Conservation (phyloP, 2,797 vertebrate species). For the Silurus lanzhouensis region DNA sequence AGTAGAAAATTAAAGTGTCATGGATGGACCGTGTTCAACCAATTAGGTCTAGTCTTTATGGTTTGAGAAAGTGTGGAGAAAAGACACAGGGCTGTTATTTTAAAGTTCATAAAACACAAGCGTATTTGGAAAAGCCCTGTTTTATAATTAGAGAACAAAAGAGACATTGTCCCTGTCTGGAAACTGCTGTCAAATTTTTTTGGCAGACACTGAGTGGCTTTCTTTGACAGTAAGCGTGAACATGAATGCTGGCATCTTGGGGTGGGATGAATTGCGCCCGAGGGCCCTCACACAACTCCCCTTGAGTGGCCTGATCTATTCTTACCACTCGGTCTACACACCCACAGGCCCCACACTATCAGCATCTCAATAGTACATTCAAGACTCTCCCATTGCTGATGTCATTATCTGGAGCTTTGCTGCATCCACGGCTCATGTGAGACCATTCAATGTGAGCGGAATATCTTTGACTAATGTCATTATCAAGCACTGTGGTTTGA, state of each 20-base stretch:
- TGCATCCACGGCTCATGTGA: constrained; percentile 47
- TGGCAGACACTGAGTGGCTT: constrained; percentile 46
- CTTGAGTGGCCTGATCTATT: constrained; percentile 51
- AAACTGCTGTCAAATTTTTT: constrained; percentile 30
- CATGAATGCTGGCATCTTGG: constrained; percentile 52
- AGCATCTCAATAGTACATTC: constrained; percentile 63
- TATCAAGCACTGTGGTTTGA: constrained; percentile 60
- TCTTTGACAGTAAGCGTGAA: constrained; percentile 54
- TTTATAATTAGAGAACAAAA: constrained; percentile 51
- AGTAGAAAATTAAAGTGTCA: background rate
- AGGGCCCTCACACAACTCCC: constrained; percentile 46
- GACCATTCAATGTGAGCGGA: constrained; percentile 63
- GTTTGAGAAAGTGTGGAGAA: background rate
- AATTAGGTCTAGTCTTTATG: background rate
- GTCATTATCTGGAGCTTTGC: constrained; percentile 46
- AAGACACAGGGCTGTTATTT: constrained; percentile 32
- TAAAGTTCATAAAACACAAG: constrained; percentile 45
- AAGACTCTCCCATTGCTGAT: constrained; percentile 54
- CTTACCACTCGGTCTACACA: constrained; percentile 51
- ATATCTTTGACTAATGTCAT: constrained; percentile 67
- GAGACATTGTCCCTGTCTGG: constrained; percentile 44
- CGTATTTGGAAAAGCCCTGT: constrained; percentile 39
- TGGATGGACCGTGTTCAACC: background rate
- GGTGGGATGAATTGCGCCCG: constrained; percentile 53
- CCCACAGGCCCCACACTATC: constrained; percentile 54